These are phyloP conservation scores for Cinara cedri DNA, from an alignment of 2,888 invertebrate genomes.

Conservation along the genomic window DNA sequence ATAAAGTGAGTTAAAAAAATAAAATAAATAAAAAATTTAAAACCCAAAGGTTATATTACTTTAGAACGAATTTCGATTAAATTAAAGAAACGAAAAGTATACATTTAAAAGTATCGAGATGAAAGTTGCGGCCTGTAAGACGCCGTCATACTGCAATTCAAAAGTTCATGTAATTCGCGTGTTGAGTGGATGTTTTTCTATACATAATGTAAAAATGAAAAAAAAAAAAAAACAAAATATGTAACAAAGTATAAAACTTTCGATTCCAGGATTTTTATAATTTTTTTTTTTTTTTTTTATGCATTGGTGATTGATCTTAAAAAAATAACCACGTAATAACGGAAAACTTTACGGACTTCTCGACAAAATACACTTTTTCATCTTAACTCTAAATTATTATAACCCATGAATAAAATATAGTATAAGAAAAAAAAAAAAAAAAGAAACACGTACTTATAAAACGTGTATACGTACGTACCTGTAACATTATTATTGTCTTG, in stretches of 20 bases:
- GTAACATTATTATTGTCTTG: too few species aligned
- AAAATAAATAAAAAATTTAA: conserved; percentile 3
- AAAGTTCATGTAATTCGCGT: conserved; percentile 26
- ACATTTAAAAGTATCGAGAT: conserved; percentile 28
- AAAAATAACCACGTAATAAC: conserved; percentile 30
- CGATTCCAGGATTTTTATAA: not conserved
- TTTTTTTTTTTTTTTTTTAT: not conserved
- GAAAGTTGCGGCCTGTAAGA: conserved; percentile 25
- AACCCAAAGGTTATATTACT: conserved; percentile 27
- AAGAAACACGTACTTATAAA: too few species aligned
- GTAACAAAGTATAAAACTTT: conserved; percentile 40
- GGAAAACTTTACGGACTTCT: not conserved
- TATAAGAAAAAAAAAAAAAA: too few species aligned
- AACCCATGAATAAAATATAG: too few species aligned
- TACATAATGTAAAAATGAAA: too few species aligned
- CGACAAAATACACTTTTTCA: not conserved
- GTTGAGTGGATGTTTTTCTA: conserved; percentile 35
- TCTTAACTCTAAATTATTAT: conserved; percentile 1
- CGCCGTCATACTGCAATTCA: conserved; percentile 32
- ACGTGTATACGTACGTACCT: too few species aligned
- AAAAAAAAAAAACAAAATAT: conserved; percentile 42
- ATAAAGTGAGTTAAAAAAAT: too few species aligned
- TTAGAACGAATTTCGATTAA: conserved; percentile 24
- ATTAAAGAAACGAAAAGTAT: conserved; percentile 31
- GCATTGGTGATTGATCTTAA: conserved; percentile 23